A percentile compares a stretch with the other conserved stretches of the same genome.
Evolutionary conservation across 2,888 invertebrate species (phyloP).

Genomic region (Cosmorhoe ocellata): DNA sequence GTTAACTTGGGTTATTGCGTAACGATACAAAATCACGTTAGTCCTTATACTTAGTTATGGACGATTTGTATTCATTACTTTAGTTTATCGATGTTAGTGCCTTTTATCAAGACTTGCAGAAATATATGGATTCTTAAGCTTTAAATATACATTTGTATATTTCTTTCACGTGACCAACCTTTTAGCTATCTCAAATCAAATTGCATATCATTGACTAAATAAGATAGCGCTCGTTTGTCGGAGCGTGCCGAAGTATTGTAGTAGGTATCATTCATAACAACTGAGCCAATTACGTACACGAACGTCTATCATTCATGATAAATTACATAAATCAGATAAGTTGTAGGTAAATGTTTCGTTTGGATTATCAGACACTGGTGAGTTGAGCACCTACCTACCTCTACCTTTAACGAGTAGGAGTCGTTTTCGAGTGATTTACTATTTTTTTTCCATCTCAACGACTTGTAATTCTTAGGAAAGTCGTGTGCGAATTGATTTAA

Average conservation of each 20-base stretch:
- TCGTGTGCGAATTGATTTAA: slow-evolving; percentile 1
- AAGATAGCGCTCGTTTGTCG: slow-evolving; percentile 36
- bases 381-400: not conserved
- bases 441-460: too few species aligned
- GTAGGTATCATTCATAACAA: slow-evolving; percentile 33
- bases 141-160: too few species aligned
- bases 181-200: slow-evolving; percentile 13
- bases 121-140: too few species aligned
- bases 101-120: too few species aligned
- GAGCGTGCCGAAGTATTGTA: slow-evolving; percentile 32
- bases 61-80: too few species aligned
- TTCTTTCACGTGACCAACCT: not conserved
- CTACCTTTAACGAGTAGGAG: too few species aligned
- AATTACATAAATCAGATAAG: slow-evolving; percentile 13
- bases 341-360: not conserved
- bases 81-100: too few species aligned
- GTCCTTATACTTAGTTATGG: too few species aligned
- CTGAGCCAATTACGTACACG: slow-evolving; percentile 35
- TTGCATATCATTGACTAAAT: slow-evolving; percentile 36
- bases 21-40: too few species aligned
- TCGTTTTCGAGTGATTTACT: too few species aligned
- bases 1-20: not conserved
- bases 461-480: not conserved
- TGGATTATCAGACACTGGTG: slow-evolving; percentile 1
- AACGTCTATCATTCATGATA: slow-evolving; percentile 35